Conservation (phyloP, 2,113 vertebrate species). For the Carlito syrichta region DNA sequence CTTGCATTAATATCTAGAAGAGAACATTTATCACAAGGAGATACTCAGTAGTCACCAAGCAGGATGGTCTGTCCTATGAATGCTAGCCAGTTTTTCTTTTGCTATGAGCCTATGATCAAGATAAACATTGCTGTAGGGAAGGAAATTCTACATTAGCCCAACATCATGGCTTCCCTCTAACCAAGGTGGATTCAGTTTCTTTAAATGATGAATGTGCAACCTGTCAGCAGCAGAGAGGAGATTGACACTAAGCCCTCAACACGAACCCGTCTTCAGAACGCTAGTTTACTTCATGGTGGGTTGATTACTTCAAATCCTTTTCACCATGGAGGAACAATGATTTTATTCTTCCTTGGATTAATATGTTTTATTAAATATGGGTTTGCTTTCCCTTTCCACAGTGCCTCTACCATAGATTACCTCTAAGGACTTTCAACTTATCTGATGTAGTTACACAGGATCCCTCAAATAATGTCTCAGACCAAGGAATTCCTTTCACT, state of each 20-base stretch:
- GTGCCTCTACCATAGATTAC: neutral
- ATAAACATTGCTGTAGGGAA: too few relatives aligned
- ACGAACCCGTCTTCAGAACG: too few relatives aligned
- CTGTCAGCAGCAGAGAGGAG: neutral
- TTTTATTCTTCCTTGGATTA: neutral
- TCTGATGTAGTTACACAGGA: neutral
- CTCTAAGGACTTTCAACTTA: neutral
- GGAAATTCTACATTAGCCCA: neutral
- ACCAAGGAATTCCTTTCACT: neutral
- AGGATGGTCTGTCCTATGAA: neutral
- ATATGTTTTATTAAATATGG: neutral
- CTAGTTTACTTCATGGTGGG: neutral
- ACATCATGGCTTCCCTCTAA: neutral
- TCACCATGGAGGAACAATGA: neutral
- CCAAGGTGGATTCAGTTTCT: neutral
- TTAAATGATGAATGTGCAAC: neutral
- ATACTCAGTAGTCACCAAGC: too few relatives aligned
- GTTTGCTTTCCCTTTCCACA: neutral
- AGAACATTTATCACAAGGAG: neutral
- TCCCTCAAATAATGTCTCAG: neutral
- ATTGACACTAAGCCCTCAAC: neutral
- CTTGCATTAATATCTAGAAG: neutral
- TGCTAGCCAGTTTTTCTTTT: neutral
- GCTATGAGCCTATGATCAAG: neutral
- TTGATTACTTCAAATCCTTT: neutral